These are phyloP conservation scores for Glyphotaelius pellucidus DNA, from an alignment of 2,888 invertebrate genomes.

Conservation along the genomic window DNA sequence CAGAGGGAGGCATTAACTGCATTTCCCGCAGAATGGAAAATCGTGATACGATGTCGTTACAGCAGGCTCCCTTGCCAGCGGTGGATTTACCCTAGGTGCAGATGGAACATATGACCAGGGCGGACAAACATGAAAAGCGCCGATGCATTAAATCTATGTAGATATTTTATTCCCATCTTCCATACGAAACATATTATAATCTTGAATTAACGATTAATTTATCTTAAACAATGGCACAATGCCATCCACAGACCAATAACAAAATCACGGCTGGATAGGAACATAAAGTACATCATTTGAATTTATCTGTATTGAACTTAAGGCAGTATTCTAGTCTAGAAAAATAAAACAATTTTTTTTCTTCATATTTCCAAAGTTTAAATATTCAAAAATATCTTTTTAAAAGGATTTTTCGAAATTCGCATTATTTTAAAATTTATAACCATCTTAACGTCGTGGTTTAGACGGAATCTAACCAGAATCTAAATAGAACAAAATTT, in stretches of 20 bases:
- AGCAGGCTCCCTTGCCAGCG: background rate
- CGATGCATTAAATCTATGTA: background rate
- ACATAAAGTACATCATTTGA: too few species aligned
- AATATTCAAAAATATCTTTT: too few species aligned
- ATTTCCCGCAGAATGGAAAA: constrained; percentile 4
- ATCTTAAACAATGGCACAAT: background rate
- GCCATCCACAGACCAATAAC: background rate
- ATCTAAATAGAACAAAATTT: too few species aligned
- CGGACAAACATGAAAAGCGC: background rate
- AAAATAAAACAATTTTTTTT: too few species aligned
- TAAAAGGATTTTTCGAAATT: too few species aligned
- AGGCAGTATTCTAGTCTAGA: too few species aligned
- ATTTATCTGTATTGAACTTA: too few species aligned
- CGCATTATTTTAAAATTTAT: too few species aligned
- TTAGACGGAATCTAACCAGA: too few species aligned
- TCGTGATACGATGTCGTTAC: constrained; percentile 1
- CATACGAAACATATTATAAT: background rate
- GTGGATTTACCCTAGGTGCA: background rate
- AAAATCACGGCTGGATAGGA: too few species aligned
- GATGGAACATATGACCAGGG: background rate
- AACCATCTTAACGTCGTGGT: too few species aligned
- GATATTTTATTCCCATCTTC: background rate
- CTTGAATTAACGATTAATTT: background rate
- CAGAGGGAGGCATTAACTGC: constrained; percentile 16
- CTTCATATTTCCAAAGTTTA: too few species aligned